Evolutionary conservation across 2,888 invertebrate species (phyloP), one percentile per base, ranked within the genome.

Genomic region (Pseudococcus jackbeardsleyi): DNA sequence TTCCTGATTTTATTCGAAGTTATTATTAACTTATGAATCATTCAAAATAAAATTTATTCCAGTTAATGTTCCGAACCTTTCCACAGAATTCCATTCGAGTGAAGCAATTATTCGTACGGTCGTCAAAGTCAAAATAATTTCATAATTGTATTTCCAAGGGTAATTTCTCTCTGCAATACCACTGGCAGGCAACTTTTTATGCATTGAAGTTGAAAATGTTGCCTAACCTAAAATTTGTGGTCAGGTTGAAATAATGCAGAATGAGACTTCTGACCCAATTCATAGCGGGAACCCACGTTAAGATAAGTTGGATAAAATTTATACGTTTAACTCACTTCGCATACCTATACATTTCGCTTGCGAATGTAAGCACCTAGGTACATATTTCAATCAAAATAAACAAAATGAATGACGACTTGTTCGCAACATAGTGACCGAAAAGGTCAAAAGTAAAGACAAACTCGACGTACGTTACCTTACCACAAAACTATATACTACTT

Each of bases 321-420:
- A 54, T 54, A 54, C 15, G 50, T 50, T 1, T 5, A 54, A 54
- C n/a, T n/a, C n/a, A 54, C 54, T 54, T 54, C 3, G n/a, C 54
- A 54, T 64, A 54, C 17, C 17, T 54, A 17, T 54, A 19, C n/a
- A 19, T 59, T 15, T 59, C n/a, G n/a, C 59, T 15, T 19, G 3
- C n/a, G 19, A 59, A 64, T 9, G 11, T 22, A 1, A 64, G 22
- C 42, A 42, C 9, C 42, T 42, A 42, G 5, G 42, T 42, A 5
- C 42, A 9, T 64, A 22, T 64, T 22, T 64, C 64, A 64, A 64
- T 64, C 64, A 64, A 64, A 64, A 64, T 64, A 64, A 22, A 64
- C 22, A 64, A 64, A 64, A 64, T 64, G 22, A 64, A 64, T 9
- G 22, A 64, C 11, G 64, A 64, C 64, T 64, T 64, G 8, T 22